These are phyloP conservation scores for Heliconius himera DNA, from an alignment of 1,140 invertebrate genomes.

Conservation along the genomic window DNA sequence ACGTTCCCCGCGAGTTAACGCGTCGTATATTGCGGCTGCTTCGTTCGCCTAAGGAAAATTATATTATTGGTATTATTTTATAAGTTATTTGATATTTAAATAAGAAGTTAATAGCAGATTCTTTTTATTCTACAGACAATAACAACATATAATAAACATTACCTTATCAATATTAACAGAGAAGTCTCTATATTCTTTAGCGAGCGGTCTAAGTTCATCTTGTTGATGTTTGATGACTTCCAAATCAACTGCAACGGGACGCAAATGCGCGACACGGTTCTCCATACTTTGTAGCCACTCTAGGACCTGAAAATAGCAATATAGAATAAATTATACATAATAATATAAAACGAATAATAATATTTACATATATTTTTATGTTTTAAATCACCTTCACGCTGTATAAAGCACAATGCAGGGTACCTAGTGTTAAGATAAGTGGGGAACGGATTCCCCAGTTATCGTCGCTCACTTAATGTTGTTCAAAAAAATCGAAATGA, in stretches of 20 bases:
- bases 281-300: slow-evolving; percentile 94
- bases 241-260: slow-evolving; percentile 93
- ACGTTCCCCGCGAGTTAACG: slow-evolving; percentile 87
- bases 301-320: slow-evolving; percentile 81
- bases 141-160: not conserved
- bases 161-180: slow-evolving; percentile 92
- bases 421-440: too few relatives aligned
- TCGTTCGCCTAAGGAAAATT: slow-evolving; percentile 86
- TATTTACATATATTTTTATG: too few relatives aligned
- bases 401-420: too few relatives aligned
- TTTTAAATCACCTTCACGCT: too few relatives aligned
- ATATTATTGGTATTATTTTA: too few relatives aligned
- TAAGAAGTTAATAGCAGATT: too few relatives aligned
- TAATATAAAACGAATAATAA: not conserved
- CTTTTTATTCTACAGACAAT: too few relatives aligned
- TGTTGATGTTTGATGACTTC: slow-evolving; percentile 92
- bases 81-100: too few relatives aligned
- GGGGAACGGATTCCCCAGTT: too few relatives aligned
- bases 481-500: too few relatives aligned
- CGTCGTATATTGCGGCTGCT: slow-evolving; percentile 92
- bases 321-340: not conserved
- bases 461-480: too few relatives aligned
- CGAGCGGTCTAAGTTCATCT: slow-evolving; percentile 93
- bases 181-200: slow-evolving; percentile 95
- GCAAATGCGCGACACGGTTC: slow-evolving; percentile 85